Evolutionary conservation across 2,113 vertebrate species (phyloP), one percentile per base, ranked within the genome.

Genomic region (Turnix velox): DNA sequence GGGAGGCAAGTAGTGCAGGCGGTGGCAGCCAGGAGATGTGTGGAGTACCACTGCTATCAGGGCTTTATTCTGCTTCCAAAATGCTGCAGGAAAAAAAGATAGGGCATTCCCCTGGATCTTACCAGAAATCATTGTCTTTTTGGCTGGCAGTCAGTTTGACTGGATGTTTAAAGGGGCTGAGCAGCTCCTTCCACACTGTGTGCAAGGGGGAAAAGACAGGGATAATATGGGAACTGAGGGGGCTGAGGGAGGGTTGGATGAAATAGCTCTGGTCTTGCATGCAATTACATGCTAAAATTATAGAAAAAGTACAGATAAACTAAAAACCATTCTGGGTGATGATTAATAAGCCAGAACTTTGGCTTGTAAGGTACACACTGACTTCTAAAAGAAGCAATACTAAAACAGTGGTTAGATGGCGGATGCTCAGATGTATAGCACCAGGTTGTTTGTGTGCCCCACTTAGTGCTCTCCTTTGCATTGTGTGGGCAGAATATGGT

Each of bases 61-160:
- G n/a, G 30, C 80, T 95, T 86, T 93, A 81, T 94, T 92, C 83
- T 1, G 1, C 27, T 96, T 93, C 88, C 68, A 90, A 71, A 92
- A 86, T 86, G 82, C 86, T 90, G 68, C 37, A 1, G 91, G 63
- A 74, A 79, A 77, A 84, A 94, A 81, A 13, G 55, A 86, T 84
- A 86, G 73, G 83, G 68, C 68, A 93, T 95, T 93, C 55, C 75
- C 35, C 40, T 33, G 20, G 68, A 92, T 93, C 65, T 43, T 86
- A 45, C 55, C 24, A 84, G 76, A 84, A 88, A 42, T 79, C 4
- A 1, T 71, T 35, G 63, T 86, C 59, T 85, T 80, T 88, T 67
- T 90, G 55, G 39, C 79, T 96, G 83, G 35, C 65, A 86, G 71
- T 66, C 67, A 66, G 52, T 90, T 88, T 84, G 37, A 77, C 59